These are phyloP conservation scores for Lycia hirtaria DNA, from an alignment of 2,888 invertebrate species.

Conservation along the genomic window DNA sequence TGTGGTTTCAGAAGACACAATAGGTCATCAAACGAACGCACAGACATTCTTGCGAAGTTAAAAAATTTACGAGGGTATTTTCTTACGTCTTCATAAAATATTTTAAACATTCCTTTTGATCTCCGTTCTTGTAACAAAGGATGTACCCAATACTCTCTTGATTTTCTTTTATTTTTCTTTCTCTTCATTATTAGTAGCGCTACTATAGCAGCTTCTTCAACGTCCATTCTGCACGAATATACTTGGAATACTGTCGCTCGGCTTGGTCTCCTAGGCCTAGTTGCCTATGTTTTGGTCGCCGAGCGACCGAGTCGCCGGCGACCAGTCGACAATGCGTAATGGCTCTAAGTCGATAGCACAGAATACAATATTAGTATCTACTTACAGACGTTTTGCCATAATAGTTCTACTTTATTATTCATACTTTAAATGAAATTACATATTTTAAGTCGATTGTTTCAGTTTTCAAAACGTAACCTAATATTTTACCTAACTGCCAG, in stretches of 20 bases:
- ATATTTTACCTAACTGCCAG: no score
- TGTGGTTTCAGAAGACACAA: slow-evolving; percentile 35
- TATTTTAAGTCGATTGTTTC: no score
- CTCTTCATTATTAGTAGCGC: slow-evolving; percentile 26
- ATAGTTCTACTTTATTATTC: no score
- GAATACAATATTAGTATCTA: no score
- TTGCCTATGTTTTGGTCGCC: slow-evolving; percentile 21
- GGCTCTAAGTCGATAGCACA: background rate
- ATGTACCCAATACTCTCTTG: slow-evolving; percentile 37
- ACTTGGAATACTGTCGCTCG: slow-evolving; percentile 18
- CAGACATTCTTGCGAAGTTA: slow-evolving; percentile 38
- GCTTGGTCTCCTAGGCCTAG: slow-evolving; percentile 13
- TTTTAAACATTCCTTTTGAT: slow-evolving; percentile 38
- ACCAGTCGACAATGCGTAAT: slow-evolving; percentile 20
- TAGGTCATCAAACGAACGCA: slow-evolving; percentile 38
- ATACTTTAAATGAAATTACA: no score
- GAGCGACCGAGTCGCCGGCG: slow-evolving; percentile 24
- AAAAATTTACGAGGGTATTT: slow-evolving; percentile 37
- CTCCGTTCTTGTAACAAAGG: slow-evolving; percentile 38
- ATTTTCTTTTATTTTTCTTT: slow-evolving; percentile 24
- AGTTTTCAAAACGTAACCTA: no score
- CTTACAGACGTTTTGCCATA: no score
- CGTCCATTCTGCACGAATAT: slow-evolving; percentile 33
- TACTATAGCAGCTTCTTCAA: slow-evolving; percentile 31
- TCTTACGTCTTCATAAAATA: slow-evolving; percentile 35